Evolutionary conservation across 2,797 vertebrate species (phyloP).

Genomic region (Acanthurus lineatus): DNA sequence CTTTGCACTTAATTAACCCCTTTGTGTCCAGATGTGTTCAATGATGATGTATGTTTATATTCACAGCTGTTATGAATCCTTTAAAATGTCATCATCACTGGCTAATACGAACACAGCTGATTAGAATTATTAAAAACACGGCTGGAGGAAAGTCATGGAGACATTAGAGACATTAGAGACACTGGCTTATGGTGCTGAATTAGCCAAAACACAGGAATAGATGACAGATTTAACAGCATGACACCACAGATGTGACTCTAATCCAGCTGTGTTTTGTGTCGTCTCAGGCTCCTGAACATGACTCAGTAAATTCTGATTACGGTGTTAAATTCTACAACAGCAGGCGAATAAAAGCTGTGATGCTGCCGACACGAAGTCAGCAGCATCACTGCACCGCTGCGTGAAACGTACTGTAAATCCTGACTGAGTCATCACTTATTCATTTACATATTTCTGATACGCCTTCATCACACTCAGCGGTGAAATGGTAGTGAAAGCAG

Average conservation of each 20-base stretch:
- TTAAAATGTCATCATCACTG: background rate
- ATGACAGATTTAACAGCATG: background rate
- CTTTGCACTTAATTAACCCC: too few relatives aligned
- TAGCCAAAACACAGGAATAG: background rate
- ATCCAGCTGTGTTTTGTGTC: background rate
- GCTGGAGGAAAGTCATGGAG: background rate
- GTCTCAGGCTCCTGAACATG: conserved; percentile 2
- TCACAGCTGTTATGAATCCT: background rate
- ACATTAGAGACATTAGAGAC: background rate
- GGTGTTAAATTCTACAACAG: background rate
- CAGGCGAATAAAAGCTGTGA: background rate
- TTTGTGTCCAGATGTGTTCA: background rate
- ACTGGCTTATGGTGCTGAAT: background rate
- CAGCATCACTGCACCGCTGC: background rate
- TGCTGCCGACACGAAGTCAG: background rate
- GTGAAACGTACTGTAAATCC: background rate
- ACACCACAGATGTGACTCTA: background rate
- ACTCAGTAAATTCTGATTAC: background rate
- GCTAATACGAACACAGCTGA: conserved; percentile 3
- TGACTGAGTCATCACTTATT: background rate
- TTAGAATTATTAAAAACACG: background rate
- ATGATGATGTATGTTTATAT: background rate
- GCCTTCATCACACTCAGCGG: background rate
- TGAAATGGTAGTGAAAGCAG: background rate
- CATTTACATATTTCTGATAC: background rate